phyloP scores from a whole-genome alignment of 2,888 invertebrate species.

The Drosophila neotestacea region DNA sequence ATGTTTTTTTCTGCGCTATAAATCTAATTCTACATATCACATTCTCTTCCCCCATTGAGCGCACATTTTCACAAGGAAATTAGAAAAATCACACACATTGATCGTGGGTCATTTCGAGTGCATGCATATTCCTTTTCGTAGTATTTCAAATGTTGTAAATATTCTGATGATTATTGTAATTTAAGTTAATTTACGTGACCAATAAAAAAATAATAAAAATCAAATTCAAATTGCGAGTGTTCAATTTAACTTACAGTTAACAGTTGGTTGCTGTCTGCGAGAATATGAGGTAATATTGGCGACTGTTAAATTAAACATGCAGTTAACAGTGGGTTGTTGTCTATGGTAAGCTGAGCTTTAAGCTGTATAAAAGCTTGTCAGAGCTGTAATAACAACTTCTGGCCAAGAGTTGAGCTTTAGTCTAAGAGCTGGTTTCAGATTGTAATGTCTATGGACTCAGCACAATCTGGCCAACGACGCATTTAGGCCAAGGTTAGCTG shows the following conservation, averaged over 20 bases:
- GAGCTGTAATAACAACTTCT: not conserved
- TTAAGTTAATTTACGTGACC: conserved; percentile 76
- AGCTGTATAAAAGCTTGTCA: conserved; percentile 5
- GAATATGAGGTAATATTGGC: conserved; percentile 7
- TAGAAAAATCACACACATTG: not conserved
- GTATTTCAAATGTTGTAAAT: conserved; percentile 80
- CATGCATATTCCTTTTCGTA: conserved; percentile 62
- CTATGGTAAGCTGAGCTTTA: conserved; percentile 34
- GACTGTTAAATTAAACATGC: conserved; percentile 3
- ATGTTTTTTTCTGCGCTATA: conserved; percentile 33
- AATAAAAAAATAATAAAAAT: conserved; percentile 45
- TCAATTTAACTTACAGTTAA: conserved; percentile 10
- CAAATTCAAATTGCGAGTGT: conserved; percentile 3
- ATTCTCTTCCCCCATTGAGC: conserved; percentile 19
- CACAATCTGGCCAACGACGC: conserved; percentile 25
- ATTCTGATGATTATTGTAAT: conserved; percentile 75
- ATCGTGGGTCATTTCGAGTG: conserved; percentile 52
- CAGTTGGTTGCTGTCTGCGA: conserved; percentile 42
- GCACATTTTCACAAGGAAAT: conserved; percentile 34
- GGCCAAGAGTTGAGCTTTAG: conserved; percentile 21
- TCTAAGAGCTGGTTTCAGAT: conserved; percentile 20
- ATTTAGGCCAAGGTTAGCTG: conserved; percentile 72
- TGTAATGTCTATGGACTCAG: conserved; percentile 14
- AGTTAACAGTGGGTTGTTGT: conserved; percentile 40
- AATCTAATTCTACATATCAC: conserved; percentile 5